Evolutionary conservation across 2,113 vertebrate genomes (phyloP), one percentile per base, ranked within the genome.

Genomic region (Poeciliopsis prolifica): DNA sequence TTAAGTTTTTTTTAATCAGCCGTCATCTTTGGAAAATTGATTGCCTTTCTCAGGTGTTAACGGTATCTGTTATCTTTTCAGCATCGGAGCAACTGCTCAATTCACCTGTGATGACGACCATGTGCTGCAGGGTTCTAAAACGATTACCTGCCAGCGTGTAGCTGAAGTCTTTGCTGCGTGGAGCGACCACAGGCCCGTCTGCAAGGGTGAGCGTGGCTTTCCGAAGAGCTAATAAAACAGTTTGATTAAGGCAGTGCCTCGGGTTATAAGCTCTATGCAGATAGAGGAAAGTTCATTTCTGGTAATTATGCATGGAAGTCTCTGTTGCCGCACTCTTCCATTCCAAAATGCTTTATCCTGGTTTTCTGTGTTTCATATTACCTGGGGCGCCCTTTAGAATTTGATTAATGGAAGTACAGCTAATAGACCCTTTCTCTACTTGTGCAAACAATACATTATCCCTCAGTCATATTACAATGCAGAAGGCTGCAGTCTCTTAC

Each of bases 31-130:
- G 35, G 40, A 7, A 42, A 80, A 87, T 77, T 82, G 76, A 79
- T 85, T 90, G 77, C 66, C 76, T 84, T 86, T 67, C 77, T 70
- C 58, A 11, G 44, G 24, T 3, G 0, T 73, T 91, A 79, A 89
- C 83, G 51, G 68, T 75, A 70, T 87, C 85, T 91, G 68, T 82
- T 85, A 82, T 89, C 83, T 86, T 70, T 72, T 72, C 76, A 99
- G 98, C 87, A 95, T 98, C 75, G 96, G 97, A 87, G 95, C 97
- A 51, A 95, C 93, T 37, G 95, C 97, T 67, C 96, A 97, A 62
- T 99, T 98, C 88, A 97, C 95, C 84, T 99, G 98, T 1, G 96
- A 98, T 87, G 97, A 98, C 89, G 97, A 98, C 88, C 97, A 99
- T 85, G 97, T 98, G 76, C 94, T 99, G 62, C 97, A 99, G 90